Base-by-base conservation (phyloP, 2,113 vertebrate species). In the Steatornis caripensis region DNA sequence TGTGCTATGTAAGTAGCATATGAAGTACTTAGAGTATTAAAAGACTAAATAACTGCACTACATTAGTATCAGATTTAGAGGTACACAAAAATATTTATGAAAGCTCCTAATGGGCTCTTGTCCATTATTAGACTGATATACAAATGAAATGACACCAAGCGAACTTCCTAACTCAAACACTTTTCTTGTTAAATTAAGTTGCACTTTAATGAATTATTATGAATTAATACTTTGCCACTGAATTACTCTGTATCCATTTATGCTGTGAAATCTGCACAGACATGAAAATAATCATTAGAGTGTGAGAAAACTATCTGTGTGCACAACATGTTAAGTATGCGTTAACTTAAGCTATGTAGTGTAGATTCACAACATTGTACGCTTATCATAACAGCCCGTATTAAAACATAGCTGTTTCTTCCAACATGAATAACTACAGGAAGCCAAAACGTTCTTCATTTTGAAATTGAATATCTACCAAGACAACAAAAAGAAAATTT, bases 391-490 rank as follows among this genome's bases (percentile, higher is more conserved):
- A 62, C 24, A 74, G 43, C 16, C 18, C 20, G 70, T 15, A 82
- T 54, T 11, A 60, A 24, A 71, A 68, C 16, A 30, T 3, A 75
- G 51, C 80, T 34, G 9, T 20, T 84, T 39, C 46, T 81, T 81
- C 60, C 71, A 87, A 55, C 29, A 41, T 6, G 71, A 86, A 7
- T 36, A 90, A 89, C 55, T 62, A 58, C 11, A 61, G 37, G n/a
- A 51, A 95, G 71, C 41, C 45, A 79, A 70, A 95, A 62, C 46
- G 32, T 45, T 58, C 58, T 74, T 85, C 66, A 34, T 60, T 92
- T 97, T 55, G 70, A 96, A 91, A 90, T 80, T 69, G 90, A 92
- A 84, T 48, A 89, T 39, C 93, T 81, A 95, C 64, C 68, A 71
- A 29, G 83, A 71, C 60, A 90, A 89, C 15, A 84, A 89, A 74